Conservation (phyloP, 2,113 vertebrate genomes). For the Talpa occidentalis region DNA sequence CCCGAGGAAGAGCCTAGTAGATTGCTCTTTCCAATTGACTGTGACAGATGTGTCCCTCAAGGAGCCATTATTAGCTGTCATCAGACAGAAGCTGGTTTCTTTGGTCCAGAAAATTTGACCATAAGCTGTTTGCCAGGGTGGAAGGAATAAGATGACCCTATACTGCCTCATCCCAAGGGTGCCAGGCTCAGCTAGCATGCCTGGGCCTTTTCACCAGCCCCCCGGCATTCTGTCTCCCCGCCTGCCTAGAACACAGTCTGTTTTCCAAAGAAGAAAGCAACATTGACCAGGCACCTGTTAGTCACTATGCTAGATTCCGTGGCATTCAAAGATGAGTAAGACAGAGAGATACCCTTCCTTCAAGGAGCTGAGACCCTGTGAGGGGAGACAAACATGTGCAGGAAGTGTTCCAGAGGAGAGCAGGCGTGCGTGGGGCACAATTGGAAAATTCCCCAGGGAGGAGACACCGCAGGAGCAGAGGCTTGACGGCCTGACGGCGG, state of each 20-base stretch:
- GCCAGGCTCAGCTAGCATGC: not conserved
- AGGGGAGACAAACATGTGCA: not conserved
- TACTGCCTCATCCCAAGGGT: not conserved
- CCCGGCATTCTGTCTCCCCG: not conserved
- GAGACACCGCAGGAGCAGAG: not conserved
- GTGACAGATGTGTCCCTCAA: not conserved
- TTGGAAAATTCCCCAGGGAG: not conserved
- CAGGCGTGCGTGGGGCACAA: not conserved
- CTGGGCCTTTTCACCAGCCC: not conserved
- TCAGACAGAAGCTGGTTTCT: not conserved
- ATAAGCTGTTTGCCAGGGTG: not conserved
- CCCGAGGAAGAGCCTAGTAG: not conserved
- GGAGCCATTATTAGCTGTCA: not conserved
- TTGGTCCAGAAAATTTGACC: slow-evolving; percentile 15
- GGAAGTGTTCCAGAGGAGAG: not conserved
- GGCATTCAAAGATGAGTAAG: not conserved
- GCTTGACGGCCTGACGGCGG: too few species aligned
- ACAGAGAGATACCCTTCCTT: not conserved
- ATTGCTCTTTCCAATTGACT: slow-evolving; percentile 14
- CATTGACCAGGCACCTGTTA: accelerated
- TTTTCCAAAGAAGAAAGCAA: not conserved
- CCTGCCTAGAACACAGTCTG: not conserved
- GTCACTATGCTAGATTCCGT: not conserved
- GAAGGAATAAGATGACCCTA: not conserved
- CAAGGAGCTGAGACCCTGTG: not conserved